phyloP scores from a whole-genome alignment of 2,888 invertebrate genomes.

The Beris morrisii region DNA sequence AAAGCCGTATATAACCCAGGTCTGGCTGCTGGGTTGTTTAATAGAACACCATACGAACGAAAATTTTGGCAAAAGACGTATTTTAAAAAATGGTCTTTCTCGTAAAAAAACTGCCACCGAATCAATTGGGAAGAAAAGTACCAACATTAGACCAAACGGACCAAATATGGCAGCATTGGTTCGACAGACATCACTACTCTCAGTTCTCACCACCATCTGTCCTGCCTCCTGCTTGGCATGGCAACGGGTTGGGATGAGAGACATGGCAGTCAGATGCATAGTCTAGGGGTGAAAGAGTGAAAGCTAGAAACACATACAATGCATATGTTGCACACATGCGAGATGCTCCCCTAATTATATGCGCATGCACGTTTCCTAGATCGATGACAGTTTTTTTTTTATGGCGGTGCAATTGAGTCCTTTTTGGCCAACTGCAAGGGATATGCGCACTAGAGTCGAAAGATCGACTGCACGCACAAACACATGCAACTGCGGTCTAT shows the following conservation, averaged over 20 bases:
- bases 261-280: background rate
- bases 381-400: conserved; percentile 9
- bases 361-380: conserved; percentile 26
- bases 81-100: too few relatives aligned
- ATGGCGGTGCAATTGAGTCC: conserved; percentile 26
- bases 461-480: too few relatives aligned
- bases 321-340: conserved; percentile 2
- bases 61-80: too few relatives aligned
- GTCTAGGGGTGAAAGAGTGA: background rate
- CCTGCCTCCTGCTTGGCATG: too few relatives aligned
- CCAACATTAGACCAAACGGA: too few relatives aligned
- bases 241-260: background rate
- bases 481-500: background rate
- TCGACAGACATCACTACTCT: too few relatives aligned
- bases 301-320: background rate
- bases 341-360: conserved; percentile 28
- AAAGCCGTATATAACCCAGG: too few relatives aligned
- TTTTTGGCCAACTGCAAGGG: conserved; percentile 15
- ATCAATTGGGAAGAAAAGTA: too few relatives aligned
- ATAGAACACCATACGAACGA: too few relatives aligned
- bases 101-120: too few relatives aligned
- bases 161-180: too few relatives aligned
- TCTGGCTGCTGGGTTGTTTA: too few relatives aligned
- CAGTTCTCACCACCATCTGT: background rate
- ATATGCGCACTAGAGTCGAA: conserved; percentile 11